Evolutionary conservation across 92 coral and sea anemone genomes (phyloP).

Genomic region (Phenganax subtilis): DNA sequence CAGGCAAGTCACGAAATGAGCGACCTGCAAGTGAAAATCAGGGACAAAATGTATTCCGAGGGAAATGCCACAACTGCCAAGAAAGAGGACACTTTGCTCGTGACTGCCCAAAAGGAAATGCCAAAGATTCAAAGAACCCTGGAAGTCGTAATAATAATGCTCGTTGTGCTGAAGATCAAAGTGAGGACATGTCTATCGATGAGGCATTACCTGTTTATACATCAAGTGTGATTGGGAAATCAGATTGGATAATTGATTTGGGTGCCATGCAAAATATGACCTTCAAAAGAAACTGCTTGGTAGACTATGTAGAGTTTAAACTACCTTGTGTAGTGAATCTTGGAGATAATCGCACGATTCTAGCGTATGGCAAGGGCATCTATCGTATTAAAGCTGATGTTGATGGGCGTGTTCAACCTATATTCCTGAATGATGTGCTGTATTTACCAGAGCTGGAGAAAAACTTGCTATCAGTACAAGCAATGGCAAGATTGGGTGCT

Average conservation of each 20-base stretch:
- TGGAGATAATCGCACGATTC: neutral
- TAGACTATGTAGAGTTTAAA: slow-evolving; percentile 1
- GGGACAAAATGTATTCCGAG: neutral
- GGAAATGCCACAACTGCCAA: slow-evolving; percentile 15
- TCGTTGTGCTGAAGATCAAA: neutral
- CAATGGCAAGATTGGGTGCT: too few relatives aligned
- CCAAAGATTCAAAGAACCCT: neutral
- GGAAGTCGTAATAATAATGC: neutral
- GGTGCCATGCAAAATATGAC: neutral
- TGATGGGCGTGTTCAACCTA: neutral
- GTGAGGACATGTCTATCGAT: neutral
- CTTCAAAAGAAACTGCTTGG: neutral
- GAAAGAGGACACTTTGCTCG: slow-evolving; percentile 9
- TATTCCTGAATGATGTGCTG: neutral
- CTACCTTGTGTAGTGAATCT: slow-evolving; percentile 9
- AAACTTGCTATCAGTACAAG: neutral
- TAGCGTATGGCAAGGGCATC: neutral
- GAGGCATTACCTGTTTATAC: slow-evolving; percentile 11
- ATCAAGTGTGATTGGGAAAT: neutral
- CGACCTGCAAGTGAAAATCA: neutral
- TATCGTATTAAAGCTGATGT: neutral
- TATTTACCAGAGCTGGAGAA: slow-evolving; percentile 1
- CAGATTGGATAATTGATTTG: slow-evolving; percentile 1
- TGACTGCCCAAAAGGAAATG: neutral
- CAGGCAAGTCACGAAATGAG: neutral